Conservation (phyloP, 2,797 vertebrate species). For the Diceros bicornis region DNA sequence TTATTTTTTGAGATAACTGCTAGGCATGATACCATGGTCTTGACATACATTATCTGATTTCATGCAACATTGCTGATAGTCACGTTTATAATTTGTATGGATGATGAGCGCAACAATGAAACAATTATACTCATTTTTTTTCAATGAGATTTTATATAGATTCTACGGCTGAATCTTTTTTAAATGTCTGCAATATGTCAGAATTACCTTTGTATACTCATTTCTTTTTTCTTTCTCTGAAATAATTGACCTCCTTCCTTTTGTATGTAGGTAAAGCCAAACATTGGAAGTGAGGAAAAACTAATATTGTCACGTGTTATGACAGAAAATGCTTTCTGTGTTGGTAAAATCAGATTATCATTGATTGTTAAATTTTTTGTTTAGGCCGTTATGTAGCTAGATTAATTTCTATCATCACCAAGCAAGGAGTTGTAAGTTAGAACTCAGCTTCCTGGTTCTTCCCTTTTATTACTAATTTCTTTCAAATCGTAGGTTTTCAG, state of each 20-base stretch:
- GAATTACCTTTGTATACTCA: not conserved
- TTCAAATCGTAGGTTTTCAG: constrained; percentile 12
- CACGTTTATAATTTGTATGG: not conserved
- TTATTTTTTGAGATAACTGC: not conserved
- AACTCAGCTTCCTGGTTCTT: not conserved
- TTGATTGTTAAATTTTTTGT: not conserved
- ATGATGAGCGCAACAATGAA: not conserved
- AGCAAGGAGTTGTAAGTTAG: not conserved
- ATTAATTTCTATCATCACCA: not conserved
- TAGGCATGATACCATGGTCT: not conserved
- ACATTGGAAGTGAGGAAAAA: not conserved
- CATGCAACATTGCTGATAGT: not conserved
- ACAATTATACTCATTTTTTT: not conserved
- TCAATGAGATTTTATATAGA: not conserved
- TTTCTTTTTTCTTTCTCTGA: constrained; percentile 22
- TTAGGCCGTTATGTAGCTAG: not conserved
- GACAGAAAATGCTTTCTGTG: not conserved
- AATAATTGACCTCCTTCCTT: constrained; percentile 29
- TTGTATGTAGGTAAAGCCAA: not conserved
- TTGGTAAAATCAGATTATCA: constrained; percentile 44
- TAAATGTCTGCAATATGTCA: not conserved
- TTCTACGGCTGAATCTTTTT: constrained; percentile 10
- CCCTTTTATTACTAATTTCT: not conserved
- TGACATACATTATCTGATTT: not conserved
- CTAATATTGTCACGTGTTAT: not conserved